These are phyloP conservation scores for Fregata magnificens DNA, from an alignment of 2,113 vertebrate genomes.

Conservation along the genomic window DNA sequence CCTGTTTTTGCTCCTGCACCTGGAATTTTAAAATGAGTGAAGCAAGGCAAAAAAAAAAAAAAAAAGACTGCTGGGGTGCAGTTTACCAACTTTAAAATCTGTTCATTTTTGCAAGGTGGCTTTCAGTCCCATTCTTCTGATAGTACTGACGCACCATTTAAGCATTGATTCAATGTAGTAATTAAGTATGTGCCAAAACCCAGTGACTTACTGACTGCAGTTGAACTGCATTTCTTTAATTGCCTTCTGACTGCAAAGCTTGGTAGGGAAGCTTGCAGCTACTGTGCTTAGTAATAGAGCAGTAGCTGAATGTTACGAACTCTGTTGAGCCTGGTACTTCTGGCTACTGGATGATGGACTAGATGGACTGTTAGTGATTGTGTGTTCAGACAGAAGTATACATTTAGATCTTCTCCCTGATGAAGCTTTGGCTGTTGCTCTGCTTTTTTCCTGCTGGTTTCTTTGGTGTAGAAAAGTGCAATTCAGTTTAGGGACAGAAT, in stretches of 20 bases:
- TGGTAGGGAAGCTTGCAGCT: not conserved
- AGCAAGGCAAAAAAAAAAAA: not conserved
- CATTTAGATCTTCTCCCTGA: not conserved
- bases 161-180: not conserved
- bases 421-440: not conserved
- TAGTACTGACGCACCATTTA: not conserved
- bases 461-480: not conserved
- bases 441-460: not conserved
- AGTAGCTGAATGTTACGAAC: not conserved
- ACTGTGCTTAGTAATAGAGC: not conserved
- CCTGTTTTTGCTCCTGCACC: constrained; percentile 14
- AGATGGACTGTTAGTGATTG: not conserved
- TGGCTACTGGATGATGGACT: not conserved
- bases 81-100: not conserved
- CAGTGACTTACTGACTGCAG: not conserved
- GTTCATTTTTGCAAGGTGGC: not conserved
- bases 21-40: not conserved
- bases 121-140: not conserved
- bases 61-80: not conserved
- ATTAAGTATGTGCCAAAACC: not conserved
- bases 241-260: not conserved
- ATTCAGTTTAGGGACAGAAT: not conserved
- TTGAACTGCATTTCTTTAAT: not conserved
- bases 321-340: not conserved
- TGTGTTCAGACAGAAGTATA: not conserved